Percentiles rank a stretch among this genome's conserved stretches.
Conservation (phyloP, 2,797 vertebrate species). For the Sebastes flavidus region DNA sequence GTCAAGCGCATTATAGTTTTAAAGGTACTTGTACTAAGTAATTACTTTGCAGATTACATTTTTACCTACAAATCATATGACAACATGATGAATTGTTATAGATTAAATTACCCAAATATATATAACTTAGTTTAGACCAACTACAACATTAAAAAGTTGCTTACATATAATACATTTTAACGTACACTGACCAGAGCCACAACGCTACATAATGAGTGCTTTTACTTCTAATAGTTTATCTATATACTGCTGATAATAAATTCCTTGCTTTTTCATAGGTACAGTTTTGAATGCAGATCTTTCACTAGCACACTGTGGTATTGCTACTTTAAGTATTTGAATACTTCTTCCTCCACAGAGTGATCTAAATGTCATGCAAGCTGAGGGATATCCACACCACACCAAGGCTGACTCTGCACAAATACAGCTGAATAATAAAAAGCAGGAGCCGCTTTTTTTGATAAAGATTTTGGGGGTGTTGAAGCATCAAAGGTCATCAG, state of each 20-base stretch:
- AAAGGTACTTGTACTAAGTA: neutral
- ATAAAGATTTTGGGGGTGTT: neutral
- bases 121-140: neutral
- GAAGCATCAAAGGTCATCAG: constrained; percentile 24
- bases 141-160: neutral
- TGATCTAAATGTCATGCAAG: constrained; percentile 48
- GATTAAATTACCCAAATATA: neutral
- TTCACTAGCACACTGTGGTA: neutral
- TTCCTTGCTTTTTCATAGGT: neutral
- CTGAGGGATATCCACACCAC: constrained; percentile 28
- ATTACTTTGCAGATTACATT: neutral
- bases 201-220: neutral
- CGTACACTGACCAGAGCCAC: neutral
- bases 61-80: neutral
- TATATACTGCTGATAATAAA: neutral
- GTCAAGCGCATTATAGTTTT: neutral
- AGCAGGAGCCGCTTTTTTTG: neutral
- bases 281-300: neutral
- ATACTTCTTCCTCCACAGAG: neutral
- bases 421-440: constrained; percentile 12
- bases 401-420: constrained; percentile 37
- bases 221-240: neutral
- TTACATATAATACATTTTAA: neutral
- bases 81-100: neutral
- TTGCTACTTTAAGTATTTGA: neutral